These are phyloP conservation scores for Calliphora vicina DNA, from an alignment of 1,140 invertebrate genomes.

Conservation along the genomic window DNA sequence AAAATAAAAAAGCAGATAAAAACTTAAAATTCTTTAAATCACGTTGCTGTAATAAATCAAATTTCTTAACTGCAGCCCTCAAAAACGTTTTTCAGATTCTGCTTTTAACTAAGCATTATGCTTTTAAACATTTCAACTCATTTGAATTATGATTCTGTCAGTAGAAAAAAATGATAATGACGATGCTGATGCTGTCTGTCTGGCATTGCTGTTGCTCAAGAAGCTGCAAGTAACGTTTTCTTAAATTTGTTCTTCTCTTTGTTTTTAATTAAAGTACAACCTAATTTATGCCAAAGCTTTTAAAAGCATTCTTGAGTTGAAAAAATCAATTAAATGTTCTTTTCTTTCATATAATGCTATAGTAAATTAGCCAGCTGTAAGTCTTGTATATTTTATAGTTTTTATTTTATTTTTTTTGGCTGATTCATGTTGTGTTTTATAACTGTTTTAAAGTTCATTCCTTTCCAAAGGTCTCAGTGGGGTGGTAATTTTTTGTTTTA, in stretches of 20 bases:
- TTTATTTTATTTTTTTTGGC: not conserved
- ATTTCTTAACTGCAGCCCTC: not conserved
- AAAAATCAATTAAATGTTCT: too few relatives aligned
- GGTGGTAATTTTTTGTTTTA: too few relatives aligned
- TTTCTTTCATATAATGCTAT: too few relatives aligned
- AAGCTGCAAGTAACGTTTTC: not conserved
- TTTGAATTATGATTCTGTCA: not conserved
- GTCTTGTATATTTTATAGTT: too few relatives aligned
- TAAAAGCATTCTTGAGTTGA: too few relatives aligned
- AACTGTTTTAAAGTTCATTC: not conserved
- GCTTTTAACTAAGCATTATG: not conserved
- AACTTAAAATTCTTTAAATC: conserved; percentile 8
- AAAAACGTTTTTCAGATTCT: not conserved
- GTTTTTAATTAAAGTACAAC: not conserved
- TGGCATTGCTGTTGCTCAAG: not conserved
- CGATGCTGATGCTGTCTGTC: not conserved
- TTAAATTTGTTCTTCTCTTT: not conserved
- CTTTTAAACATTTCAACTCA: not conserved
- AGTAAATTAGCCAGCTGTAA: too few relatives aligned
- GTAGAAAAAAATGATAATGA: not conserved
- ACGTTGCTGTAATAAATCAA: not conserved
- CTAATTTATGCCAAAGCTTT: not conserved
- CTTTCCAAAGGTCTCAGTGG: too few relatives aligned
- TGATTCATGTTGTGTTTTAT: not conserved
- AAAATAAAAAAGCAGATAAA: not conserved